These are phyloP conservation scores for Panurus biarmicus DNA, from an alignment of 2,113 vertebrate genomes.

Conservation along the genomic window DNA sequence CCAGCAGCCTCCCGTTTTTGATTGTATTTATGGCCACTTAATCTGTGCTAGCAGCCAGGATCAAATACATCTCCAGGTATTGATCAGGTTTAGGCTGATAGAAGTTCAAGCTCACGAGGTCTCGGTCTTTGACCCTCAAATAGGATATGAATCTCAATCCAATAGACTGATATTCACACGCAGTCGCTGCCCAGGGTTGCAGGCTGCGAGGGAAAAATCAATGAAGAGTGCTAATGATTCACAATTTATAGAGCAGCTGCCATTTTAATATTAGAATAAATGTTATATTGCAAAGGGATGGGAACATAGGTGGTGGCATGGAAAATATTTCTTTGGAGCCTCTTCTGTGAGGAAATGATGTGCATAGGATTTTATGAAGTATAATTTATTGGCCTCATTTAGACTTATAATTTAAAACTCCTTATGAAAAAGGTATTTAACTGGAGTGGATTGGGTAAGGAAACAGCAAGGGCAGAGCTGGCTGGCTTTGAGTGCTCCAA, in stretches of 20 bases:
- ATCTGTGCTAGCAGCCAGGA: constrained; percentile 70
- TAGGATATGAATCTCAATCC: constrained; percentile 98
- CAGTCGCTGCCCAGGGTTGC: constrained; percentile 37
- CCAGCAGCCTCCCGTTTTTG: background rate
- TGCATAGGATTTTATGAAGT: constrained; percentile 70
- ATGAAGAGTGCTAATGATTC: constrained; percentile 83
- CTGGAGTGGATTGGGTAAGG: constrained; percentile 52
- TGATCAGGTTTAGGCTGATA: constrained; percentile 83
- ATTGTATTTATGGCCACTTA: constrained; percentile 84
- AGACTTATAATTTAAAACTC: constrained; percentile 76
- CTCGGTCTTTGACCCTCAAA: constrained; percentile 96
- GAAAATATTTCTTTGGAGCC: constrained; percentile 77
- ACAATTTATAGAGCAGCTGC: constrained; percentile 88
- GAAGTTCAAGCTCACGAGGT: constrained; percentile 75
- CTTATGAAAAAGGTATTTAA: constrained; percentile 74
- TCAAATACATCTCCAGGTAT: constrained; percentile 81
- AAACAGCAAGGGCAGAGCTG: background rate
- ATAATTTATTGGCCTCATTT: constrained; percentile 81
- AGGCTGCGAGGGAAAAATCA: constrained; percentile 71
- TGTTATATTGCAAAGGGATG: constrained; percentile 71
- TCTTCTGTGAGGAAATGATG: constrained; percentile 75
- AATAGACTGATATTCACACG: constrained; percentile 82
- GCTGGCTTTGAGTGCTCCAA: background rate
- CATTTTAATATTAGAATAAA: constrained; percentile 89
- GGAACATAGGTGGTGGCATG: constrained; percentile 65